Base-by-base conservation (phyloP, 2,888 invertebrate genomes). In the Magallana nippona region DNA sequence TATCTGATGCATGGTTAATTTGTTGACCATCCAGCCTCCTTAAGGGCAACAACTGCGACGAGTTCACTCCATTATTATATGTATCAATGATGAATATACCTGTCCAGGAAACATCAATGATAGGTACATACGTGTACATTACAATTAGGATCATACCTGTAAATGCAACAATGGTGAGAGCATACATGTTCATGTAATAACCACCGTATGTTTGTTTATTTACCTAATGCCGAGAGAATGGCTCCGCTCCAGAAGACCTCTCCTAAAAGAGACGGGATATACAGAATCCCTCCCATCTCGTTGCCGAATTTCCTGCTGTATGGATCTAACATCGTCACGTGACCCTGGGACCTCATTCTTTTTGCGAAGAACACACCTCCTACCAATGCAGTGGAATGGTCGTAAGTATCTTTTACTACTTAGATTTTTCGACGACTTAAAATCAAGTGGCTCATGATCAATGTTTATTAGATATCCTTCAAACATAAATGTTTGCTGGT, bases 221-320 rank as follows among this genome's bases (percentile, higher is more conserved):
- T 90, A 97, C 97, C 98, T 78, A 99, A 95, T 3, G 99, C 99
- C 0, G 98, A 98, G 83, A 99, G 95, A 91, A 99, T 99, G 82
- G 98, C 98, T 0, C 99, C 99, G 0, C 98, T 98, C 99, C 99
- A 99, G 95, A 99, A 99, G 8, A 98, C 98, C 95, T 99, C 99
- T 11, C 99, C 99, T 91, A 98, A 97, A 2, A 99, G 96, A 0
- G 99, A 99, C 1, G 99, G 99, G 91, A 99, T 95, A 95, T 98
- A 99, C 89, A 99, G 96, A 87, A 99, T 95, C 1, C 99, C 99
- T 27, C 99, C 99, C 98, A 99, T 98, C 89, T 99, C 96, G 94
- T 98, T 97, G 32, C 99, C 99, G 94, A 98, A 99, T 84, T 97
- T 96, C 94, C 98, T 98, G 95, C 99, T 98, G 92, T 99, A 96